Evolutionary conservation across 1,140 invertebrate genomes (phyloP), one percentile per base, ranked within the genome.

Genomic region (Metaphire vulgaris): DNA sequence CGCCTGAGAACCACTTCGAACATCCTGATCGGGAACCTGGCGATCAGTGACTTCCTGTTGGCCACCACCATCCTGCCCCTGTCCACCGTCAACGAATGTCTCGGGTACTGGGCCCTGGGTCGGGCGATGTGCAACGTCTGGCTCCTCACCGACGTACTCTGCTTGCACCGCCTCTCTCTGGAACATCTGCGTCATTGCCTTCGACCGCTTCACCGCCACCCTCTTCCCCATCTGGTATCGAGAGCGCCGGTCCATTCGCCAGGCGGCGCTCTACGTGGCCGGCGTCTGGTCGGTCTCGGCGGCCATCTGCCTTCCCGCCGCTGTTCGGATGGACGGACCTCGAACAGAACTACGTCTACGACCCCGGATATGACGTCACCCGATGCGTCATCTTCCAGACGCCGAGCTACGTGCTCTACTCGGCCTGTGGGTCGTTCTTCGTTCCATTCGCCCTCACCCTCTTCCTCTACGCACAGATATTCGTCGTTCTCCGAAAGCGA

Each of bases 381-480:
- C 78, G 84, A 28, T 87, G 86, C 77, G 79, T 85, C 31, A 77
- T 87, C 33, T 86, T 86, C 79, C 78, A 80, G 56, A 82, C 80
- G 16, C 90, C 91, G 74, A 92, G 92, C 29, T 99, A 99, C 88
- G 97, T 99, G 80, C 88, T 99, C 71, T 99, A 94, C 87, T 96
- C 93, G 2, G 94, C 95, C 1, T 89, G 96, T 30, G 94, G 95
- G 14, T 96, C 94, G 72, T 98, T 98, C 89, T 96, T 95, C 85
- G 91, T 97, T 81, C 96, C 96, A 16, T 95, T 96, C 91, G 90
- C 95, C 79, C 91, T 98, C 34, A 97, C 98, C 93, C 88, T 96
- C 71, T 97, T 97, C 89, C 94, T 98, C 87, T 98, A 98, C 87
- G 95, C 93, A 90, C 89, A 93, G 79, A 98, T 98, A 80, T 98